Conservation (phyloP, 2,888 invertebrate genomes). For the Geophilus truncorum region DNA sequence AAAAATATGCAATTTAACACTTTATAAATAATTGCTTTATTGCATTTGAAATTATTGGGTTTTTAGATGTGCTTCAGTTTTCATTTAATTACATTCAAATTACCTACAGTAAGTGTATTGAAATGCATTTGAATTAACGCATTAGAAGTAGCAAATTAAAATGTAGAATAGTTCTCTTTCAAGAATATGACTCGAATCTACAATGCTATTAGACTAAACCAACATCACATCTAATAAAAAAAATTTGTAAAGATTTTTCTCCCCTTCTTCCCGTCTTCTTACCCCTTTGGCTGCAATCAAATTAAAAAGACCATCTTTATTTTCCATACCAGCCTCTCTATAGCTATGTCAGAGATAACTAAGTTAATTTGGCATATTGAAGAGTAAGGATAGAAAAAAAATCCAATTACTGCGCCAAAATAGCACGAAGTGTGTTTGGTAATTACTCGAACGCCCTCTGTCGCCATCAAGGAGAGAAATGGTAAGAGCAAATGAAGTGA, state of each 20-base stretch:
- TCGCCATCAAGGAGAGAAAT: neutral
- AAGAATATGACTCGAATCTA: neutral
- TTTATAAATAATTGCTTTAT: neutral
- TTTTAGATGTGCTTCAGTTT: neutral
- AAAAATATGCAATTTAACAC: neutral
- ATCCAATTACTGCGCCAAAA: neutral
- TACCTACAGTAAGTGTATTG: neutral
- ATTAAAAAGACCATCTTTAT: slow-evolving; percentile 16
- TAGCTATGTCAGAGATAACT: slow-evolving; percentile 1
- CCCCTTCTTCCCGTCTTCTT: neutral
- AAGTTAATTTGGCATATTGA: slow-evolving; percentile 15
- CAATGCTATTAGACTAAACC: neutral
- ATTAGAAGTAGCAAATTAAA: neutral
- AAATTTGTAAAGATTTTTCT: neutral
- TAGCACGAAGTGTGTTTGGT: neutral
- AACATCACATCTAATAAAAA: neutral
- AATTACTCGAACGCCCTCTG: neutral
- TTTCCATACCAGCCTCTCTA: slow-evolving; percentile 11
- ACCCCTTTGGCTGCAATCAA: neutral
- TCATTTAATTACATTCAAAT: neutral
- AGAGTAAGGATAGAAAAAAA: neutral
- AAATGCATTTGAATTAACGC: neutral
- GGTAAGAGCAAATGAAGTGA: neutral
- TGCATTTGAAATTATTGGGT: neutral
- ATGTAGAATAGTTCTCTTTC: too few species aligned